phyloP scores from a whole-genome alignment of 2,797 vertebrate genomes.

The Pipistrellus nathusii region DNA sequence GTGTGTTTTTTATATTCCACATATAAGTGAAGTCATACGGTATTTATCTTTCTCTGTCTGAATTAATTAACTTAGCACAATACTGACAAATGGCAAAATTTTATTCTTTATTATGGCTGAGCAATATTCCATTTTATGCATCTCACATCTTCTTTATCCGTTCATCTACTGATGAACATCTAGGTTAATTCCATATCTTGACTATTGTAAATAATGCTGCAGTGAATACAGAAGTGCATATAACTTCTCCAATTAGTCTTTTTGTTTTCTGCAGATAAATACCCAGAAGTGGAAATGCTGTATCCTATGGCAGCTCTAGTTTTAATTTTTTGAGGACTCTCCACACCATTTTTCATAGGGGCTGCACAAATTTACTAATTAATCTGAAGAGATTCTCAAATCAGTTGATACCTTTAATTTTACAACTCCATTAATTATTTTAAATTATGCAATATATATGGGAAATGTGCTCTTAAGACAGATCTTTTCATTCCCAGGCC shows the following conservation, averaged over 20 bases:
- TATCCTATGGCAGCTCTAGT: neutral
- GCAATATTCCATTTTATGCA: neutral
- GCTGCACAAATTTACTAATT: neutral
- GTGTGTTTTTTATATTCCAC: neutral
- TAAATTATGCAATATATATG: neutral
- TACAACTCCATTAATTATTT: neutral
- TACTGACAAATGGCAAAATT: neutral
- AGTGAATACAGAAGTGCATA: neutral
- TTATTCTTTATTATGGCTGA: neutral
- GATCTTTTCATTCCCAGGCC: neutral
- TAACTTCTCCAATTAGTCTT: neutral
- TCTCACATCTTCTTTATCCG: neutral
- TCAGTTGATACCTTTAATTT: neutral
- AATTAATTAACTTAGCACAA: neutral
- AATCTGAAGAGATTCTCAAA: slow-evolving; percentile 15
- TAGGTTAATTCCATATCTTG: neutral
- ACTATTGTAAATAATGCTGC: neutral
- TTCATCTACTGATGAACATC: neutral
- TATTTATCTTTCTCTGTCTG: neutral
- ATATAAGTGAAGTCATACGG: neutral
- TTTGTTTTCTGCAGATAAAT: neutral
- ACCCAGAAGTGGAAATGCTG: neutral
- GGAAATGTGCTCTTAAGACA: neutral
- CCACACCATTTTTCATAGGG: neutral
- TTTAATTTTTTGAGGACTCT: neutral